A percentile compares a stretch with the other conserved stretches of the same genome.
These are phyloP conservation scores for Epizoanthus stellaris DNA, from an alignment of 92 coral and sea anemone genomes.

Conservation along the genomic window DNA sequence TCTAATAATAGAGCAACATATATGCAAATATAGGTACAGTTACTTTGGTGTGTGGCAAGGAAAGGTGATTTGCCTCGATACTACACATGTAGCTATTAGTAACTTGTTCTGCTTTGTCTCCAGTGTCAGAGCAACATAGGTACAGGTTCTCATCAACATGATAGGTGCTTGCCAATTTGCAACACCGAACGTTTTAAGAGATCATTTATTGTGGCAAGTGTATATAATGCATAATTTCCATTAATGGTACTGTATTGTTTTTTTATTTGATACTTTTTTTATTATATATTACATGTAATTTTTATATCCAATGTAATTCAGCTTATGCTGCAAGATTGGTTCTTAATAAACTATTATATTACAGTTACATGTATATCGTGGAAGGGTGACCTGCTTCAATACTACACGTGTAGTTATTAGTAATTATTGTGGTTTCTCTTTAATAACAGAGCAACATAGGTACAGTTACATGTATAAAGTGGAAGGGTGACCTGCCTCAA, in stretches of 20 bases:
- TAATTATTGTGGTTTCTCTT: background rate
- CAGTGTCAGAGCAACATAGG: conserved; percentile 79
- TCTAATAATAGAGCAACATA: background rate
- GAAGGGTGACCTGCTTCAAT: conserved; percentile 70
- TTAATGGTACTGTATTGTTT: no score
- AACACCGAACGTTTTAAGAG: no score
- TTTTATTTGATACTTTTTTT: no score
- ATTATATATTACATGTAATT: no score
- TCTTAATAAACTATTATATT: no score
- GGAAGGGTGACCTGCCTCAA: conserved; percentile 77
- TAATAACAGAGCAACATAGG: conserved; percentile 72
- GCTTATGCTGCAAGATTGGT: no score
- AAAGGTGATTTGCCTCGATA: conserved; percentile 62
- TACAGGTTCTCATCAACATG: background rate
- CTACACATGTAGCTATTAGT: background rate
- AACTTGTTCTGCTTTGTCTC: background rate
- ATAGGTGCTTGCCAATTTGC: no score
- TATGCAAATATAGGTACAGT: background rate
- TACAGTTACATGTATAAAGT: conserved; percentile 76
- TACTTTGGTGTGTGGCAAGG: conserved; percentile 80
- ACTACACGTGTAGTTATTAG: background rate
- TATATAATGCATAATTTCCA: no score
- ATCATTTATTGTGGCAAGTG: no score
- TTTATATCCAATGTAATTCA: no score
- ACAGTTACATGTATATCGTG: conserved; percentile 82